Evolutionary conservation across 2,113 vertebrate genomes (phyloP).

Genomic region (Megaceryle torquata): DNA sequence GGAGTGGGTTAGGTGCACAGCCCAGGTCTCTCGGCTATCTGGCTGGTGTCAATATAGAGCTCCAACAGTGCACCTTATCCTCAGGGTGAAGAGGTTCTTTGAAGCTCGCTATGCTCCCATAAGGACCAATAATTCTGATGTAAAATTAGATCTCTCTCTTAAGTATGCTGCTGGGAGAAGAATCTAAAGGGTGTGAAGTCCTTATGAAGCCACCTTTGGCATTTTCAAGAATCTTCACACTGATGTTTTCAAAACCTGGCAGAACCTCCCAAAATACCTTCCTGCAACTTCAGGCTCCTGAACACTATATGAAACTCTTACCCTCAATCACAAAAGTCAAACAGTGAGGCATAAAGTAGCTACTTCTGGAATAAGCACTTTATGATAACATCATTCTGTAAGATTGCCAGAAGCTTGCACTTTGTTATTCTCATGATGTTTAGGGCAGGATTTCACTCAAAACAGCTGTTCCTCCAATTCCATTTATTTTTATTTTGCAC

Average conservation of each 20-base stretch:
- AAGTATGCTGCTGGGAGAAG: neutral
- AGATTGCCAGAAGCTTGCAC: neutral
- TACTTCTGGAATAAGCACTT: neutral
- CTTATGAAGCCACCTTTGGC: neutral
- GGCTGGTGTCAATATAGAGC: neutral
- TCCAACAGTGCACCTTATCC: neutral
- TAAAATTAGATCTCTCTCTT: neutral
- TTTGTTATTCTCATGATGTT: neutral
- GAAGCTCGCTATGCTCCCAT: neutral
- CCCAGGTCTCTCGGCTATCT: neutral
- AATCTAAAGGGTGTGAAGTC: neutral
- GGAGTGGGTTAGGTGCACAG: neutral
- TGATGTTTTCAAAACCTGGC: neutral
- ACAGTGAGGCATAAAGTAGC: neutral
- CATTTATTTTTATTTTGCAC: neutral
- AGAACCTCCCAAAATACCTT: neutral
- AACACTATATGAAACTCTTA: neutral
- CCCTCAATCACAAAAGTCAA: neutral
- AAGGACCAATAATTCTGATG: neutral
- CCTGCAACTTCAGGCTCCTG: neutral
- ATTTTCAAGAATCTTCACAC: neutral
- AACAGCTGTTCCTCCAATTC: neutral
- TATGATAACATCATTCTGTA: neutral
- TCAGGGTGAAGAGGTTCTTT: neutral
- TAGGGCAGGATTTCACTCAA: constrained; percentile 10